Evolutionary conservation across 2,797 vertebrate species (phyloP), one percentile per base, ranked within the genome.

Genomic region (Eulemur mongoz): DNA sequence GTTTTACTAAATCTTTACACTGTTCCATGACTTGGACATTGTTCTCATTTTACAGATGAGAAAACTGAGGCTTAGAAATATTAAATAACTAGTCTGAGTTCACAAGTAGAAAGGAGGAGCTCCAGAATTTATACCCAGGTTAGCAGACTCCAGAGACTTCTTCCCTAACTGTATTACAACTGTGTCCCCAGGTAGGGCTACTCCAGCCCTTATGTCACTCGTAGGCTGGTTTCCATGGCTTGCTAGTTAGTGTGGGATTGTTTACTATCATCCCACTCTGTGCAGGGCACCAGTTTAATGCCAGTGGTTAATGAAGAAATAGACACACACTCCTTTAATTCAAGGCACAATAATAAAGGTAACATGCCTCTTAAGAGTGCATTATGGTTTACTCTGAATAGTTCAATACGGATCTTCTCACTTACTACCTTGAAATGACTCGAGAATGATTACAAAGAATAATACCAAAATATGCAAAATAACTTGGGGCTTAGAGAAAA

Each of bases 401-500:
- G 84, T 91, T 97, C 84, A 76, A 81, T 59, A 63, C n/a, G 82
- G 35, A 75, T 80, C 65, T 86, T 87, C 76, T 90, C 61, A 79
- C n/a, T 78, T 75, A 43, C 57, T 65, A 69, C 59, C 43, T 45
- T 87, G 70, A 72, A 95, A 93, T 59, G 59, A 88, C 84, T 76
- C 65, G 48, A 81, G 93, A 87, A 94, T 84, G 78, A 35, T 80
- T 40, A 76, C 22, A 75, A 75, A 69, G 54, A 50, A 75, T 54
- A 89, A 89, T 84, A 27, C 43, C 61, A 92, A 95, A 87, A 88
- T 52, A 43, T 10, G 14, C 45, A 81, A 73, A 82, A 20, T 78
- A 48, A 78, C 11, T 61, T 43, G 79, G 38, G 5, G 7, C 45
- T 85, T 92, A 83, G 54, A 86, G 63, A 76, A 84, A 89, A 91